A percentile compares a stretch with the other conserved stretches of the same genome.
Conservation (phyloP, 2,797 vertebrate species). For the Ceryle rudis region DNA sequence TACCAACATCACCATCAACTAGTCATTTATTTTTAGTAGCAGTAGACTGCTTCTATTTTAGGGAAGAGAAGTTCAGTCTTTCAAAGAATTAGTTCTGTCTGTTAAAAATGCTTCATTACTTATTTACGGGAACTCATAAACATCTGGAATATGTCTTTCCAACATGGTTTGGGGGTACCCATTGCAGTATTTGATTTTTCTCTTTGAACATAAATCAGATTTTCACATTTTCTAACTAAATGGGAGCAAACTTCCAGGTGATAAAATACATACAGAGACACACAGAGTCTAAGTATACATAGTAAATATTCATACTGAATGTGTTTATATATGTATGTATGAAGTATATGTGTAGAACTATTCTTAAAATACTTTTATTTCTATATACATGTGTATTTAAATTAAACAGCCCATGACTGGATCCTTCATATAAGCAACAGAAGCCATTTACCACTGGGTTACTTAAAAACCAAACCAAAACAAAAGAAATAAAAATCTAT, state of each 20-base stretch:
- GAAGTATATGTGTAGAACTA: neutral
- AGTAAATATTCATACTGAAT: neutral
- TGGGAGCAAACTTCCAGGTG: neutral
- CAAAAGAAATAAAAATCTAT: neutral
- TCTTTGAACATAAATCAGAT: neutral
- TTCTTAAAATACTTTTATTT: neutral
- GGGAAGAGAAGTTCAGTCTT: neutral
- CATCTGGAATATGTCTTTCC: neutral
- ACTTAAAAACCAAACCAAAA: neutral
- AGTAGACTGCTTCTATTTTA: neutral
- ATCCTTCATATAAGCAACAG: neutral
- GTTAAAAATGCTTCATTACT: neutral
- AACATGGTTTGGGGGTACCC: neutral
- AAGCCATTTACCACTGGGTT: neutral
- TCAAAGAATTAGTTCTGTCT: neutral
- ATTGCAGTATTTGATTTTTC: neutral
- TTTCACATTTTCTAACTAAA: neutral
- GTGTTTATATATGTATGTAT: neutral
- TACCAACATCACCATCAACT: neutral
- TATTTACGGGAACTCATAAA: neutral
- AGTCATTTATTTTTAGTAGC: conserved; percentile 10
- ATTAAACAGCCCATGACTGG: neutral
- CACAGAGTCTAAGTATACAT: neutral
- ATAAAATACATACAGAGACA: neutral
- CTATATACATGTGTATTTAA: neutral